phyloP scores from a whole-genome alignment of 1,140 invertebrate species.

The Anastatus disparis region DNA sequence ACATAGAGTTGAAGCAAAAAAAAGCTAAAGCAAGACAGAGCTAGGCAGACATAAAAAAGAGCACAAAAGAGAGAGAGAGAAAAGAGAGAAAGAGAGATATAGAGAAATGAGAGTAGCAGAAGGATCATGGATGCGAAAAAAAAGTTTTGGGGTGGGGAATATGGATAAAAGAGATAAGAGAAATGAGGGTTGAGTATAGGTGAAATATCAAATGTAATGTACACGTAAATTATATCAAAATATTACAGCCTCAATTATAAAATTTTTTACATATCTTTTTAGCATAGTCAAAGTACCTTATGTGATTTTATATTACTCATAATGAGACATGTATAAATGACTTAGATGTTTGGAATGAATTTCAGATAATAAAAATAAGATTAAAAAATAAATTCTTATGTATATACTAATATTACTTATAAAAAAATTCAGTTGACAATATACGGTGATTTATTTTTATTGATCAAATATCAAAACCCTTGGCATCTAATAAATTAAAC shows the following conservation, averaged over 20 bases:
- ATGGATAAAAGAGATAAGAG: conserved; percentile 6
- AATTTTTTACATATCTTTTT: too few relatives aligned
- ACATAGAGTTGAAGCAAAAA: conserved; percentile 40
- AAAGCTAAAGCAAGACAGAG: conserved; percentile 38
- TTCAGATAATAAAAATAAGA: too few relatives aligned
- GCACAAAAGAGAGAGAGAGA: conserved; percentile 15
- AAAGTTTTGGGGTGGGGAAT: conserved; percentile 17
- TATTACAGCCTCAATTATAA: neutral
- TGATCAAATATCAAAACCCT: too few relatives aligned
- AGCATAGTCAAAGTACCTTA: too few relatives aligned
- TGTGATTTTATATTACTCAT: too few relatives aligned
- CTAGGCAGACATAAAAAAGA: conserved; percentile 20
- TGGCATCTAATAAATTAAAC: too few relatives aligned
- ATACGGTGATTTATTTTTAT: too few relatives aligned
- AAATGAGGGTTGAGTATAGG: neutral
- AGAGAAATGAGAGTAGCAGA: conserved; percentile 12
- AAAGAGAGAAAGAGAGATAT: conserved; percentile 13
- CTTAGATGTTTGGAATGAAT: too few relatives aligned
- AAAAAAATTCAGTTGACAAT: too few relatives aligned
- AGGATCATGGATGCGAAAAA: conserved; percentile 37
- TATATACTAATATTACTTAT: too few relatives aligned
- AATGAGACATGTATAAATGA: too few relatives aligned
- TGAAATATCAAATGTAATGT: conserved; percentile 37
- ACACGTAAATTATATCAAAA: conserved; percentile 23
- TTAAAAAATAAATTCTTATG: too few relatives aligned